Conservation (phyloP, 2,888 invertebrate genomes). For the Hydroisotoma schaefferi region DNA sequence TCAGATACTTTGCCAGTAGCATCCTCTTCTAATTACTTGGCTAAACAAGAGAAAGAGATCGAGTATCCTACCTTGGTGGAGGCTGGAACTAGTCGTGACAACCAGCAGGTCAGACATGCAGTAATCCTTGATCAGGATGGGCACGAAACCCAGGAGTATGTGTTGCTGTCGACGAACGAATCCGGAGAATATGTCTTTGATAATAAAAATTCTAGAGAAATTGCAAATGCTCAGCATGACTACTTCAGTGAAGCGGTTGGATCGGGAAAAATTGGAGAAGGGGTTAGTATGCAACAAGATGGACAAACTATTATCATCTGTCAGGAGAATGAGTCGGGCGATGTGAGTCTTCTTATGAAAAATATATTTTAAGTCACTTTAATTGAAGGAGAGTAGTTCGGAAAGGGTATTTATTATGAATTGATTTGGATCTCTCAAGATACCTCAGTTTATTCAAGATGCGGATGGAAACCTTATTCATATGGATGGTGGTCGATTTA, state of each 20-base stretch:
- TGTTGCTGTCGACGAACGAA: background rate
- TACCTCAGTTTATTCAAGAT: background rate
- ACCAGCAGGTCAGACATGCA: slow-evolving; percentile 1
- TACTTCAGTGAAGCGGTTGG: background rate
- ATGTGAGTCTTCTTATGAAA: too few relatives aligned
- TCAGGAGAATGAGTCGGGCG: background rate
- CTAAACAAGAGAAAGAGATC: background rate
- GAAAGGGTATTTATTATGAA: background rate
- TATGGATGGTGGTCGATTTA: background rate
- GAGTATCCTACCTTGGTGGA: too few relatives aligned
- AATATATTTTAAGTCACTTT: too few relatives aligned
- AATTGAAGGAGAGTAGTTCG: too few relatives aligned
- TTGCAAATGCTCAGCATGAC: background rate
- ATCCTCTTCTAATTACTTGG: background rate
- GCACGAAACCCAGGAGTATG: background rate
- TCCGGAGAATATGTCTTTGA: slow-evolving; percentile 3
- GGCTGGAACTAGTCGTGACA: too few relatives aligned
- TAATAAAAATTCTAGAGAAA: background rate
- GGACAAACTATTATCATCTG: slow-evolving; percentile 11
- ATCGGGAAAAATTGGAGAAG: background rate
- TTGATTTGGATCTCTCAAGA: background rate
- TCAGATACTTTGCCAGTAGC: too few relatives aligned
- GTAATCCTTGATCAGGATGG: slow-evolving; percentile 9
- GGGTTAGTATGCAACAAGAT: background rate
- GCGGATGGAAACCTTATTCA: background rate